phyloP scores from a whole-genome alignment of 2,113 vertebrate species.

The Camelus bactrianus region DNA sequence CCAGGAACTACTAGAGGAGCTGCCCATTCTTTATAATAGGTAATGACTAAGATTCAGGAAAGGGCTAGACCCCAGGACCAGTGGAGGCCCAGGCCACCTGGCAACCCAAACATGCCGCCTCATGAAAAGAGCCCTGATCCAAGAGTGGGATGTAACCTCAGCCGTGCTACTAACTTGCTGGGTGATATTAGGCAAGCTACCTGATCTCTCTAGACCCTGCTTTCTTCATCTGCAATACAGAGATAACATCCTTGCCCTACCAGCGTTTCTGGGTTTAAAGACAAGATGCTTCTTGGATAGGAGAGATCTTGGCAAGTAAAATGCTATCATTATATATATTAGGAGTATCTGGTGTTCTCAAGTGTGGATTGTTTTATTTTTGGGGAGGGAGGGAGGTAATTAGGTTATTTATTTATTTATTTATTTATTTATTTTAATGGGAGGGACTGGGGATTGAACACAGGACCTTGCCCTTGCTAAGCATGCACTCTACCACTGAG shows the following conservation, averaged over 20 bases:
- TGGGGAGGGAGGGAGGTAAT: too few relatives aligned
- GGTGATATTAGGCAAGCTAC: background rate
- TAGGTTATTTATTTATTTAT: too few relatives aligned
- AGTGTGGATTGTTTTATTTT: conserved; percentile 1
- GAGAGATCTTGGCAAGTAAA: conserved; percentile 35
- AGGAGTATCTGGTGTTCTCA: background rate
- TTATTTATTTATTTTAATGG: too few relatives aligned
- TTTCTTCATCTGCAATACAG: background rate
- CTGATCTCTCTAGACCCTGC: background rate
- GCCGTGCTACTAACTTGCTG: background rate
- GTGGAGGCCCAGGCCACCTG: background rate
- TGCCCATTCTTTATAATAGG: conserved; percentile 93
- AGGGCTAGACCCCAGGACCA: background rate
- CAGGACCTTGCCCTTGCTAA: too few relatives aligned
- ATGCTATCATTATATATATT: background rate
- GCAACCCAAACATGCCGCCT: background rate
- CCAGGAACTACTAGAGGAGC: conserved; percentile 93
- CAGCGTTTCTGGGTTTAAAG: conserved; percentile 46
- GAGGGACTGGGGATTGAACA: too few relatives aligned
- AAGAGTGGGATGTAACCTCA: background rate
- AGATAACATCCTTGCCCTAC: conserved; percentile 2
- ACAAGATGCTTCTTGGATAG: background rate
- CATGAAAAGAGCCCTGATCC: background rate
- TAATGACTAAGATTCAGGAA: conserved; percentile 70
- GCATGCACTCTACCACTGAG: too few relatives aligned